Conservation (phyloP, 2,888 invertebrate species). For the Drosophila infuscata region DNA sequence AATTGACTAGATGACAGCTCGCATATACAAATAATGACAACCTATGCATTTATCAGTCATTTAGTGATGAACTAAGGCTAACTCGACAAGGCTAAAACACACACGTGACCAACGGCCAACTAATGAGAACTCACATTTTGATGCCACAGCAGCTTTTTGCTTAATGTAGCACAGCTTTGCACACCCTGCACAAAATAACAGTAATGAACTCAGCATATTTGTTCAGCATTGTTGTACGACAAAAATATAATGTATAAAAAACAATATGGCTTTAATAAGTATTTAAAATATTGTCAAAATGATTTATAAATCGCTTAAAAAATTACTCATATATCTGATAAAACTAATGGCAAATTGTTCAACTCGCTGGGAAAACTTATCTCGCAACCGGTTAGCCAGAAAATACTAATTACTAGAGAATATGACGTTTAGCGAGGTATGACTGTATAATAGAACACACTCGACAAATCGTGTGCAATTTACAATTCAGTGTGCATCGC, state of each 20-base stretch:
- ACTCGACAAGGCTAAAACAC: conserved; percentile 20
- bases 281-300: not conserved
- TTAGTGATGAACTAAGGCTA: not conserved
- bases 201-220: not conserved
- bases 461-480: conserved; percentile 12
- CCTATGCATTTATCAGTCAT: conserved; percentile 32
- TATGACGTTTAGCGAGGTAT: not conserved
- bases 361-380: not conserved
- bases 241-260: no score
- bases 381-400: not conserved
- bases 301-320: not conserved
- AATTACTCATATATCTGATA: not conserved
- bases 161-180: not conserved
- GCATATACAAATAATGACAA: conserved; percentile 14
- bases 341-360: not conserved
- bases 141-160: conserved; percentile 11
- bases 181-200: conserved; percentile 18
- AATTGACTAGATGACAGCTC: conserved; percentile 10
- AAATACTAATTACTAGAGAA: not conserved
- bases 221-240: not conserved
- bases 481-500: conserved; percentile 32
- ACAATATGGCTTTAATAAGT: no score
- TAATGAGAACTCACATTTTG: conserved; percentile 8
- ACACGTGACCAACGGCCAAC: conserved; percentile 36
- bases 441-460: conserved; percentile 4